Evolutionary conservation across 2,797 vertebrate species (phyloP).

Genomic region (Urophycis tenuis): DNA sequence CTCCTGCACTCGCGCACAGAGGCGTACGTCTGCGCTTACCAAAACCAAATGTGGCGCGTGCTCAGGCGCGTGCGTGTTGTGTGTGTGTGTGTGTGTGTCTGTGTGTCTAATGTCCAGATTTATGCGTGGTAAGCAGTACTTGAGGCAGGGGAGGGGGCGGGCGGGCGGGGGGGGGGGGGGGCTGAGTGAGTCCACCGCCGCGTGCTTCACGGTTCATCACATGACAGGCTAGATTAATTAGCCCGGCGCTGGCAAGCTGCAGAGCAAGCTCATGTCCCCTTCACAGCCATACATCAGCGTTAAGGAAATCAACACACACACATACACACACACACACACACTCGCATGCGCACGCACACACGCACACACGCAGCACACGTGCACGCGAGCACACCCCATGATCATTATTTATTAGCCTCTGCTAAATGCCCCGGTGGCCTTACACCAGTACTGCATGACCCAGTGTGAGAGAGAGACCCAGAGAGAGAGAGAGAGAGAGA

Average conservation of each 20-base stretch:
- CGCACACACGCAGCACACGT: not conserved
- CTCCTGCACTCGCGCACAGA: too few relatives aligned
- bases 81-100: conserved; percentile 13
- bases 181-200: conserved; percentile 48
- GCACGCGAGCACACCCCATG: conserved; percentile 13
- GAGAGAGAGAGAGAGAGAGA: not conserved
- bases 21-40: not conserved
- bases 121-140: conserved; percentile 13
- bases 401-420: conserved; percentile 45
- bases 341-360: too few relatives aligned
- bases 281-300: conserved; percentile 61
- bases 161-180: conserved; percentile 36
- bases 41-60: not conserved
- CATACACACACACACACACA: not conserved
- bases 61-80: conserved; percentile 13
- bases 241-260: conserved; percentile 46
- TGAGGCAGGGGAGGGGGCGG: conserved; percentile 28
- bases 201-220: conserved; percentile 40
- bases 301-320: conserved; percentile 46
- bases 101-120: conserved; percentile 19
- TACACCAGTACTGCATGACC: not conserved
- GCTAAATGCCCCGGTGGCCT: conserved; percentile 39
- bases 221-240: conserved; percentile 59
- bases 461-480: not conserved
- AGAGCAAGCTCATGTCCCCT: conserved; percentile 53